Base-by-base conservation (phyloP, 2,888 invertebrate species). In the Mongoloraphidia duomilia region DNA sequence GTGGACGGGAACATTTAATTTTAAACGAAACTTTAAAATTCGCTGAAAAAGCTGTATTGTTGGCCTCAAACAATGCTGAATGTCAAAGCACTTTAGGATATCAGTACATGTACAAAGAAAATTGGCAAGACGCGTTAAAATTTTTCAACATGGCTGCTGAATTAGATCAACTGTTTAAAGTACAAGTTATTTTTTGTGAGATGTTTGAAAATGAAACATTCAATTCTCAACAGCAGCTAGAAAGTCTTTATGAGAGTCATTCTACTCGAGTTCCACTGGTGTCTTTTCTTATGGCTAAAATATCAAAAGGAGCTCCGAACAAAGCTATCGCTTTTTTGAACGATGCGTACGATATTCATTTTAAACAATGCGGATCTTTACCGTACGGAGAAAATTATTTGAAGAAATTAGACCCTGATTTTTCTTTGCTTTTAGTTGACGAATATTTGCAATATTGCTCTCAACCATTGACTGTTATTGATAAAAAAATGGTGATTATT, bases 1-100 rank as follows among this genome's bases (percentile, higher is more conserved):
- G 88, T 59, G 79, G 79, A 41, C 70, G 75, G 53, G 75, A 80
- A 56, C 66, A 70, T 50, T 73, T 75, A 40, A 75, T 94, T 12
- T 67, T 95, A 0, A 72, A 77, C 3, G 82, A 88, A 61, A 81
- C 88, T 0, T 79, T 79, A 51, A 79, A 77, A 61, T 79, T 87
- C 66, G 77, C 82, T n/a, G 89, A 92, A 60, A 80, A 82, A 65
- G 81, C 88, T 3, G 77, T 84, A 9, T 82, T 85, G 61, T 71
- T 84, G 56, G 79, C 80, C 56, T 68, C 79, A 2, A 75, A 75
- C 43, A 80, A 77, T 68, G 76, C 82, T 0, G 81, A 82, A 41
- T 79, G 80, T 58, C 73, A 90, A 59, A 81, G 84, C 44, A 92
- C 93, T 65, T 72, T 92, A 39, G 95, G 91, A 0, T 80, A 85